Conservation (phyloP, 2,113 vertebrate genomes). For the Trogon surrucura region DNA sequence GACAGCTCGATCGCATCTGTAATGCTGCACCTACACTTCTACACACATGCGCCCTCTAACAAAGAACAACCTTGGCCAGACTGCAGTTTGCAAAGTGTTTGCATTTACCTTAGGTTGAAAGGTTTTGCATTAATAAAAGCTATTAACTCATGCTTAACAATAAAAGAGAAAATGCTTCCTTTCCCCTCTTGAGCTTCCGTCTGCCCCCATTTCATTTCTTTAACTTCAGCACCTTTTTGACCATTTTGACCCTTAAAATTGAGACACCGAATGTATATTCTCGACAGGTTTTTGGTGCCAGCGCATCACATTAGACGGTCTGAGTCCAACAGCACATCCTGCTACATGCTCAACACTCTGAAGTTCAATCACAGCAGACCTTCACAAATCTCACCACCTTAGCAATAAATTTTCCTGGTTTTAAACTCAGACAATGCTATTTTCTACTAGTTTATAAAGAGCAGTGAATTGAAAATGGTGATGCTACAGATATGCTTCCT, state of each 20-base stretch:
- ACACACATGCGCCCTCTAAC: not conserved
- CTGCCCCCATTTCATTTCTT: not conserved
- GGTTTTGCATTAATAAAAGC: not conserved
- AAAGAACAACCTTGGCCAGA: not conserved
- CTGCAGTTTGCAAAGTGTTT: not conserved
- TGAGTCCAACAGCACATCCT: not conserved
- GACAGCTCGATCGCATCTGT: not conserved
- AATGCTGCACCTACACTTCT: not conserved
- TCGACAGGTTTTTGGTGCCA: not conserved
- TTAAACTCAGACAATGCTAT: not conserved
- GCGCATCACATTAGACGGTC: not conserved
- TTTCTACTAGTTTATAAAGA: not conserved
- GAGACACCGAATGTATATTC: not conserved
- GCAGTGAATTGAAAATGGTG: not conserved
- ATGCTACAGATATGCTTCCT: conserved; percentile 51
- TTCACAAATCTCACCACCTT: not conserved
- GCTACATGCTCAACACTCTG: not conserved
- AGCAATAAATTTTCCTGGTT: not conserved
- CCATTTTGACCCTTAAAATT: not conserved
- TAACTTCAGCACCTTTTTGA: not conserved
- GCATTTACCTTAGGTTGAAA: not conserved
- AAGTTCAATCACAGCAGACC: not conserved
- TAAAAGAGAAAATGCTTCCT: not conserved
- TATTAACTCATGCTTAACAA: not conserved
- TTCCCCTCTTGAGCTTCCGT: not conserved